A percentile compares a stretch with the other conserved stretches of the same genome.
phyloP scores from a whole-genome alignment of 2,888 invertebrate genomes.

The Gordius sp. region DNA sequence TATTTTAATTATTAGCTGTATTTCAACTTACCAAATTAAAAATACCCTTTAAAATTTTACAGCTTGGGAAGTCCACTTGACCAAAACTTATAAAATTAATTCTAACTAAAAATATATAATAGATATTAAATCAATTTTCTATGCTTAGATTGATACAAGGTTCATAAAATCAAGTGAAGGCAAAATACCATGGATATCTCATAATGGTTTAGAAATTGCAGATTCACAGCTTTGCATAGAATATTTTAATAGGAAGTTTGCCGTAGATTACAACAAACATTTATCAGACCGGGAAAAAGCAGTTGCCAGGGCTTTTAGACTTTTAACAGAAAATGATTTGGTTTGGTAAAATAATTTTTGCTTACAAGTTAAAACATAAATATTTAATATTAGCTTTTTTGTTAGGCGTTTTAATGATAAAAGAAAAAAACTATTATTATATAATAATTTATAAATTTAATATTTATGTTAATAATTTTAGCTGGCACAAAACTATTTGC shows the following conservation, averaged over 20 bases:
- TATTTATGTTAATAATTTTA: too few species aligned
- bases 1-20: not conserved
- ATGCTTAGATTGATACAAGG: not conserved
- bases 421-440: too few species aligned
- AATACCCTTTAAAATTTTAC: not conserved
- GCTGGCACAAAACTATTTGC: too few species aligned
- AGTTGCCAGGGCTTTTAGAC: constrained; percentile 25
- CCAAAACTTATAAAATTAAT: not conserved
- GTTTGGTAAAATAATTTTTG: constrained; percentile 25
- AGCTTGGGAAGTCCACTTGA: not conserved
- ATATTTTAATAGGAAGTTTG: constrained; percentile 25
- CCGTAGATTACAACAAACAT: constrained; percentile 24
- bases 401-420: too few species aligned
- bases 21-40: not conserved
- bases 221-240: constrained; percentile 29
- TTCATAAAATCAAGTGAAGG: constrained; percentile 22
- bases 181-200: constrained; percentile 29
- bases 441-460: too few species aligned
- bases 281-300: constrained; percentile 24
- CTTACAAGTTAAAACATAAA: too few species aligned
- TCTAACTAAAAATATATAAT: not conserved
- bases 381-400: too few species aligned
- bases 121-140: not conserved
- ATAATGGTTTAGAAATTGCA: constrained; percentile 26
- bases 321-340: constrained; percentile 28